phyloP scores from a whole-genome alignment of 2,113 vertebrate genomes.

The Platysternon megacephalum region DNA sequence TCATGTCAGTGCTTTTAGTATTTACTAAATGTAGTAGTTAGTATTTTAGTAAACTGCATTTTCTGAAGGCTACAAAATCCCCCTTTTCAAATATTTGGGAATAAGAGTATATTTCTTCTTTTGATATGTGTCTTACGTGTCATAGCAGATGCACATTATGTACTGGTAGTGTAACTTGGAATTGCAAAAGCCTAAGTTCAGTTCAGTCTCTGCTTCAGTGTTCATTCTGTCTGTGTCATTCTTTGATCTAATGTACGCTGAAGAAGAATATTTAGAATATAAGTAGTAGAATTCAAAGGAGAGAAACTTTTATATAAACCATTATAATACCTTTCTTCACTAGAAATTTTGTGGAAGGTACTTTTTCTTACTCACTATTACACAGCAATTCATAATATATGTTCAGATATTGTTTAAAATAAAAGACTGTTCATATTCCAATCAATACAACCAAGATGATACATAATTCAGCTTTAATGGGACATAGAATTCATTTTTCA shows the following conservation, averaged over 20 bases:
- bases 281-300: not conserved
- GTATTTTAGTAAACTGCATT: conserved; percentile 55
- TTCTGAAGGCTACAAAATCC: conserved; percentile 1
- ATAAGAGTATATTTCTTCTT: conserved; percentile 37
- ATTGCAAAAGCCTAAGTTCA: conserved; percentile 6
- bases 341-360: conserved; percentile 34
- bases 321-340: conserved; percentile 8
- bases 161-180: not conserved
- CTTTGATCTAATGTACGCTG: conserved; percentile 19
- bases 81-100: conserved; percentile 23
- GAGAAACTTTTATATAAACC: not conserved
- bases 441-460: conserved; percentile 42
- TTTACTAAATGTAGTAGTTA: conserved; percentile 34
- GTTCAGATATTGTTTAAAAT: conserved; percentile 46
- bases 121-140: not conserved
- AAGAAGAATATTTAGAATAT: conserved; percentile 38
- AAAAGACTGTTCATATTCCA: conserved; percentile 47
- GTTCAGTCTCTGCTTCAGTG: not conserved
- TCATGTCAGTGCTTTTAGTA: conserved; percentile 62
- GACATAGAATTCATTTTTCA: conserved; percentile 57
- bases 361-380: conserved; percentile 12
- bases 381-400: conserved; percentile 53
- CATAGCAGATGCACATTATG: not conserved
- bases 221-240: conserved; percentile 41
- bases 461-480: conserved; percentile 51